Base-by-base conservation (phyloP, 2,113 vertebrate species). In the Scopus umbretta region DNA sequence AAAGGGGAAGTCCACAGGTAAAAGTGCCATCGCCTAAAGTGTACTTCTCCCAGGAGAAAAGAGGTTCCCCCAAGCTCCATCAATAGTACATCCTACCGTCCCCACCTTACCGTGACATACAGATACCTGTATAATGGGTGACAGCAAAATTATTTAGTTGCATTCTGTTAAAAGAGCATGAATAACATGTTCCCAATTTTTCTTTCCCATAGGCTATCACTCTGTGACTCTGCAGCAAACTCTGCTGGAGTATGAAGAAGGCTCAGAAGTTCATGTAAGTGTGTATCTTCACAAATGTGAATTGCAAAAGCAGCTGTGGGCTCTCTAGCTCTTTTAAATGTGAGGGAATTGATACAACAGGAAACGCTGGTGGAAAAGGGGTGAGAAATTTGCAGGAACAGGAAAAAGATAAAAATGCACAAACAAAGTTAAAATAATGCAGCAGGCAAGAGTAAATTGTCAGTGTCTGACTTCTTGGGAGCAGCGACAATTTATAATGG, bases 241-340 rank as follows among this genome's bases (percentile, higher is more conserved):
- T 90, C 72, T 55, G 29, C 42, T 45, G 21, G 81, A 88, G 45
- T 22, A 82, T 86, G 92, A 92, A 79, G 88, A 49, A 17, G 74
- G 42, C 81, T 94, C 95, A 80, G 74, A 63, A 86, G 61, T 94
- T 86, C 88, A 34, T 20, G 84, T 92, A 63, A 92, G 95, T 79
- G 73, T 85, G n/a, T n/a, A 3, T 36, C 27, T 68, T 68, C 47
- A 13, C 16, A 34, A 42, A 63, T 3, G 34, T 16, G 56, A 47
- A 1, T 53, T 63, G 22, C n/a, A 45, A 42, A 80, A 76, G 34
- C 66, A 43, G 11, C 61, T 10, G 0, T 74, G 53, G 26, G 16
- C 52, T 75, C 74, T 75, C 36, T 16, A 13, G n/a, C 16, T 13
- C 56, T 74, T 79, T 43, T 36, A 56, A 79, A 25, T 47, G 22